Base-by-base conservation (phyloP, 2,888 invertebrate species). In the Drosophila subquinaria region DNA sequence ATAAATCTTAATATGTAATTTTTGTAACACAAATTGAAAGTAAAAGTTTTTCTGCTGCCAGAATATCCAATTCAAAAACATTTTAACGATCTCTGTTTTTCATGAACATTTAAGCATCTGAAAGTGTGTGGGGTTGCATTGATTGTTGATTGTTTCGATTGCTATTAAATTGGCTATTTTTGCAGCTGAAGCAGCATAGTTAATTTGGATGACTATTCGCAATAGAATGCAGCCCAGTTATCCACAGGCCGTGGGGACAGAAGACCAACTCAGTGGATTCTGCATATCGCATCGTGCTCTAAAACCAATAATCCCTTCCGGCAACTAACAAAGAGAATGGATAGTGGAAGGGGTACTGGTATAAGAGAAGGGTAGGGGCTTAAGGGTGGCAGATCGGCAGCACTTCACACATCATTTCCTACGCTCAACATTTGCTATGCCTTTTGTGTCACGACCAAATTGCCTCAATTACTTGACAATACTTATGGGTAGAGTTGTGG, bases 391-490 rank as follows among this genome's bases (percentile, higher is more conserved):
- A 30, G 56, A 75, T 72, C 69, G 68, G 65, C 65, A 64, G 76
- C 73, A 74, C 69, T 78, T 80, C 85, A 79, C 88, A 88, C 88
- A 80, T 73, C 88, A 73, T 78, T 88, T 75, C 83, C 78, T 70
- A 72, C 57, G 69, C 81, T 81, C 68, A 74, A 71, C 88, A 85
- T 85, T 84, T 82, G 78, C 76, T 82, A 85, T 80, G 80, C 83
- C 86, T 85, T 88, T 84, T 88, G 85, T 85, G 76, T 30, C 8
- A 30, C 72, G 69, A 80, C 78, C 76, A 70, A 85, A 84, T 84
- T 85, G 80, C 88, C 67, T 87, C 83, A 87, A 88, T 84, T 85
- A 78, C 77, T 59, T 79, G 76, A 55, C 67, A 72, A 69, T 68
- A 43, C 35, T 33, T 5, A 40, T 43, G 61, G 17, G 51, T 43